These are phyloP conservation scores for Noctua fimbriata DNA, from an alignment of 2,888 invertebrate species.

Conservation along the genomic window DNA sequence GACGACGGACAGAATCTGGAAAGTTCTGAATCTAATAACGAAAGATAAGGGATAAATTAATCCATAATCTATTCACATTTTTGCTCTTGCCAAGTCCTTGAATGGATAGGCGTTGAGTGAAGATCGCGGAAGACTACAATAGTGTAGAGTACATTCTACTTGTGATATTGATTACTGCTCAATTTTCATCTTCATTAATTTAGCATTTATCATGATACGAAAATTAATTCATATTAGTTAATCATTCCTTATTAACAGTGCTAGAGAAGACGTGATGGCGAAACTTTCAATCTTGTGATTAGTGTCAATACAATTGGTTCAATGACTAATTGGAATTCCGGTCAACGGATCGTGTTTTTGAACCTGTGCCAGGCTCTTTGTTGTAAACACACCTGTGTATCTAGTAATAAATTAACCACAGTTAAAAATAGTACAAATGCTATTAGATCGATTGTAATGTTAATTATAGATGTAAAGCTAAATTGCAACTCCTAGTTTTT, in stretches of 20 bases:
- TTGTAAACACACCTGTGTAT: slow-evolving; percentile 29
- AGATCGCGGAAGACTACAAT: slow-evolving; percentile 19
- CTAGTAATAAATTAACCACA: slow-evolving; percentile 12
- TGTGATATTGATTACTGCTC: slow-evolving; percentile 50
- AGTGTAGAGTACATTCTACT: slow-evolving; percentile 49
- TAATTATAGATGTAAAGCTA: slow-evolving; percentile 33
- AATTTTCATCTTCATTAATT: slow-evolving; percentile 45
- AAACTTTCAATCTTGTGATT: slow-evolving; percentile 46
- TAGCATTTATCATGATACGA: slow-evolving; percentile 59
- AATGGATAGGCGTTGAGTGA: slow-evolving; percentile 42
- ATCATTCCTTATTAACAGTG: slow-evolving; percentile 27
- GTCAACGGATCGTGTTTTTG: slow-evolving; percentile 55
- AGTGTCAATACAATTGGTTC: slow-evolving; percentile 56
- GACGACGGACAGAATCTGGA: slow-evolving; percentile 69
- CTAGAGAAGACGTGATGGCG: slow-evolving; percentile 23
- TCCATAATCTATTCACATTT: slow-evolving; percentile 15
- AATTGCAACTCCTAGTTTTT: background rate
- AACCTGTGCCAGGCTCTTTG: slow-evolving; percentile 42
- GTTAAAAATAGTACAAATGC: slow-evolving; percentile 35
- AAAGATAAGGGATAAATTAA: slow-evolving; percentile 62
- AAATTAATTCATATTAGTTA: slow-evolving; percentile 38
- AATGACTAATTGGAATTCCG: slow-evolving; percentile 61
- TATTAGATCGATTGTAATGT: background rate
- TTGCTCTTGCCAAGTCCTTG: slow-evolving; percentile 41
- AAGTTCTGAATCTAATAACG: slow-evolving; percentile 68